Base-by-base conservation (phyloP, 2,888 invertebrate genomes). In the Acleris holmiana region DNA sequence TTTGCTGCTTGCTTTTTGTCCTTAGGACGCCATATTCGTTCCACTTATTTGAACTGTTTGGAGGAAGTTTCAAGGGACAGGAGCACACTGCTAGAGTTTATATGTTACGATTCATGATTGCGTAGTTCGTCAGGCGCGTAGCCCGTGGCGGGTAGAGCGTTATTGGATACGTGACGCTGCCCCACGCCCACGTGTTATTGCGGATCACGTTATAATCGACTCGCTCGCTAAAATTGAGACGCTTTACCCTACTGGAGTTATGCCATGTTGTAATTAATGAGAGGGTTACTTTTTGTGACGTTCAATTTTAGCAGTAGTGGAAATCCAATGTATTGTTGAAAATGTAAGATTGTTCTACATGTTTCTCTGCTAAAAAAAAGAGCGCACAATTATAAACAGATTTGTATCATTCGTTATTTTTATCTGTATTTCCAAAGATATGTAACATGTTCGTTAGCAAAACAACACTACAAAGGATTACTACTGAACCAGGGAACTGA, bases 161-260 rank as follows among this genome's bases (percentile, higher is more conserved):
- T 64, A 69, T 68, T 60, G 69, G 67, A 51, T 66, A 70, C 69
- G 69, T 67, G 69, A 67, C 51, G 59, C 48, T 59, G 48, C 35
- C 50, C 17, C 54, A 49, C 55, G 60, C 57, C 75, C 75, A 71
- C 75, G 75, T 71, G 80, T 80, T 84, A 86, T 84, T 82, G 82
- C 77, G 81, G 82, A 81, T 82, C 79, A 82, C 75, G 74, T 76
- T 78, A 79, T 82, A 79, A 82, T 82, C 82, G 76, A 78, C 53
- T 48, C 53, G 47, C 47, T 41, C 60, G 35, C 58, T n/a, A 48
- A 57, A 64, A 61, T 61, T 61, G 60, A 66, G 61, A 57, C 50
- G 61, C 54, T 18, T 40, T 15, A n/a, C 5, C 50, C 50, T 5
- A n/a, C 49, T 25, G 23, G 50, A 51, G 53, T 44, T 44, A 44